These are phyloP conservation scores for Rhabdophis nuchalis DNA, from an alignment of 2,797 vertebrate genomes.

Conservation along the genomic window DNA sequence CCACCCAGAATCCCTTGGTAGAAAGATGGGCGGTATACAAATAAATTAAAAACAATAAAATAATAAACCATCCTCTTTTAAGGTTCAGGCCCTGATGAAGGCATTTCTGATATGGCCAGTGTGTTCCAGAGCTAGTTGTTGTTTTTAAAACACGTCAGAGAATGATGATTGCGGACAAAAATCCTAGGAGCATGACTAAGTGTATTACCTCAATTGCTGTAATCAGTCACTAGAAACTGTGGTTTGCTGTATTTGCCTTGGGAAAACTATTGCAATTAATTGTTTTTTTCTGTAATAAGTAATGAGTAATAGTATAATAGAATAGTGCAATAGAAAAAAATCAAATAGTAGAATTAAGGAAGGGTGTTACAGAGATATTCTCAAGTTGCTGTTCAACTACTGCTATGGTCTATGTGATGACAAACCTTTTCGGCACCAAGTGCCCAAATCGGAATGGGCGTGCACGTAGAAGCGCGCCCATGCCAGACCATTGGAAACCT, in stretches of 20 bases:
- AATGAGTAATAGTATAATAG: neutral
- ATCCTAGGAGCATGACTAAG: neutral
- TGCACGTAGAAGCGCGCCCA: too few species aligned
- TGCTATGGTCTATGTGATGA: neutral
- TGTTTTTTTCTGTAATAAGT: neutral
- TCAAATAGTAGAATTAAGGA: neutral
- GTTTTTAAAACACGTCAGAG: neutral
- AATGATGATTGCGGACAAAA: neutral
- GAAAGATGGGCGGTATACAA: neutral
- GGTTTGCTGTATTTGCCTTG: neutral
- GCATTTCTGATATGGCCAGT: neutral
- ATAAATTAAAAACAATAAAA: neutral
- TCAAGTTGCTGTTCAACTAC: fast-evolving
- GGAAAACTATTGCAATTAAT: neutral
- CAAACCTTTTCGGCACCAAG: too few species aligned
- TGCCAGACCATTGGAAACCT: too few species aligned
- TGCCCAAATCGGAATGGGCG: too few species aligned
- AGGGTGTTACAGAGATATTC: neutral
- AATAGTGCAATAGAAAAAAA: neutral
- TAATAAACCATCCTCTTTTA: neutral
- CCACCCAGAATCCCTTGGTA: neutral
- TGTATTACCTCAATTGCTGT: constrained; percentile 13
- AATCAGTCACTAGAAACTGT: neutral
- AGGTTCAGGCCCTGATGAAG: neutral
- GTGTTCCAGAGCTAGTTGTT: neutral